Base-by-base conservation (phyloP, 2,113 vertebrate species). In the Microtus ochrogaster region DNA sequence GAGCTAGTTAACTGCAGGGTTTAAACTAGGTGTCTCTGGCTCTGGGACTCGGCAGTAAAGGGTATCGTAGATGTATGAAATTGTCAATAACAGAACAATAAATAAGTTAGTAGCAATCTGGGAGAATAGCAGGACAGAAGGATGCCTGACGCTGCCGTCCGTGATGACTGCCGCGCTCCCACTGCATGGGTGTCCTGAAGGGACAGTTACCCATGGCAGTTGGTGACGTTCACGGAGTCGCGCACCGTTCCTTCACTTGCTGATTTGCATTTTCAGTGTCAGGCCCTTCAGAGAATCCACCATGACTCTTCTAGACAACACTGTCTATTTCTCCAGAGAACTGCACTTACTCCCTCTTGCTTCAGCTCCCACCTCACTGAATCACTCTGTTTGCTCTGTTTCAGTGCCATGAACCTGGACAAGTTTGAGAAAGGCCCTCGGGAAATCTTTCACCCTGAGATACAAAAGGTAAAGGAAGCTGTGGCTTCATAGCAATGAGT, bases 331-430 rank as follows among this genome's bases (percentile, higher is more conserved):
- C 83, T 83, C 72, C 70, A 52, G 61, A 76, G 72, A 84, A 12
- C 47, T 5, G 1, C 72, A 65, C 33, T 77, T 12, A 26, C 36
- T 66, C n/a, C 5, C 9, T 26, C 0, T 65, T 10, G 12, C 13
- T 49, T 55, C 28, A 7, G 58, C 41, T 47, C 66, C 55, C 10
- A 2, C 41, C 47, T 33, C 22, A 11, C 63, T 41, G 16, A 70
- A 85, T 79, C 24, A 41, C 26, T 78, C 65, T 97, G 96, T 98
- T 1, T 12, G 10, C 98, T 98, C 98, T 98, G 47, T 99, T 98
- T 91, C 98, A 99, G 99, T 99, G 99, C 99, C 97, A 99, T 99
- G 99, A 99, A 99, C 98, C 99, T 99, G 98, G 99, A 99, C 97
- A 99, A 99, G 98, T 99, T 99, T 97, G 99, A 99, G 97, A 99